Conservation (phyloP, 1,140 invertebrate genomes). For the Panagrolaimus sp. region DNA sequence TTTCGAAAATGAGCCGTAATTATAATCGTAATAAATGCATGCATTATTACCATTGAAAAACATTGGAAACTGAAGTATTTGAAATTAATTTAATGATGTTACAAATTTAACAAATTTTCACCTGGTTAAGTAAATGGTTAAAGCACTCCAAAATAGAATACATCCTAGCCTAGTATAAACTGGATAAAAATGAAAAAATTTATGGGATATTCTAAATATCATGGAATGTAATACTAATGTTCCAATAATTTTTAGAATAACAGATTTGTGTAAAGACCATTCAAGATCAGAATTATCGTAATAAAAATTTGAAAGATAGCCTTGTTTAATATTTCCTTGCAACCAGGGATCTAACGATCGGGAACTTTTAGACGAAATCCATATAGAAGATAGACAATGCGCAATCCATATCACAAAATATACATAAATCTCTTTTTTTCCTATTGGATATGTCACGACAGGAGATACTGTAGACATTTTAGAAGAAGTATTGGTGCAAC, state of each 20-base stretch:
- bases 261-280: neutral
- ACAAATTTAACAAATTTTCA: conserved; percentile 17
- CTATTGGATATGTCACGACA: neutral
- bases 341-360: neutral
- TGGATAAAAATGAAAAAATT: neutral
- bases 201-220: neutral
- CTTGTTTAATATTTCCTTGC: neutral
- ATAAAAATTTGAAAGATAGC: neutral
- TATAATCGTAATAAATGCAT: conserved; percentile 16
- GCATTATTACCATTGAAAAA: conserved; percentile 14
- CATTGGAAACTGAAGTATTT: conserved; percentile 27
- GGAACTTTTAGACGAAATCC: neutral
- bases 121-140: conserved; percentile 33
- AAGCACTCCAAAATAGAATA: conserved; percentile 31
- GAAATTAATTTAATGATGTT: neutral
- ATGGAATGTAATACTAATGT: neutral
- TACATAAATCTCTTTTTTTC: neutral
- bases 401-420: neutral
- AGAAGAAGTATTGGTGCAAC: too few species aligned
- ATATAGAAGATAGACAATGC: neutral
- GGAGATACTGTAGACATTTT: too few species aligned
- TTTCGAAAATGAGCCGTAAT: conserved; percentile 20
- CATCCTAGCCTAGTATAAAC: conserved; percentile 24
- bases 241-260: neutral
- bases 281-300: conserved; percentile 7